Evolutionary conservation across 2,888 invertebrate species (phyloP).

Genomic region (Eupithecia pulchellata): DNA sequence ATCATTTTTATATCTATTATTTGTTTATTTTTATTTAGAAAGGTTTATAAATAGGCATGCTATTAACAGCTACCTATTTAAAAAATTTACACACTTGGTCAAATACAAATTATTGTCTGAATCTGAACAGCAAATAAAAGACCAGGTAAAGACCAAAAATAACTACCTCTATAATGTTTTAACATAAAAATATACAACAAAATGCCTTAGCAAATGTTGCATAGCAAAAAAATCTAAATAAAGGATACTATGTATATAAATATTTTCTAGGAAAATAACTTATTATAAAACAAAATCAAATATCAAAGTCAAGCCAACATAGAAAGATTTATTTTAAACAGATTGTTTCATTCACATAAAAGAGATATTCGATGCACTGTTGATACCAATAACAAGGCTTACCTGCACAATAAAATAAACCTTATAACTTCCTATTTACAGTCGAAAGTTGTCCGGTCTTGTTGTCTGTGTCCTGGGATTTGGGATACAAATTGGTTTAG

Average conservation of each 20-base stretch:
- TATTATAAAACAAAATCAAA: neutral
- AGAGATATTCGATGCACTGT: conserved; percentile 25
- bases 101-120: too few relatives aligned
- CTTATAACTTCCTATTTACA: conserved; percentile 7
- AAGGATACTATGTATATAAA: too few relatives aligned
- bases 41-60: too few relatives aligned
- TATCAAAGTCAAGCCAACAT: neutral
- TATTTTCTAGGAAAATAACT: too few relatives aligned
- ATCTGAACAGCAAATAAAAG: too few relatives aligned
- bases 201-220: neutral
- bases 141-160: too few relatives aligned
- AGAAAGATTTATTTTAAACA: conserved; percentile 4
- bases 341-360: conserved; percentile 4
- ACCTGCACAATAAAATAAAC: conserved; percentile 15
- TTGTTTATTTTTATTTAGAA: too few relatives aligned
- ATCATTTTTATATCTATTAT: too few relatives aligned
- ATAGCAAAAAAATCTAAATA: too few relatives aligned
- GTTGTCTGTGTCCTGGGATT: conserved; percentile 29
- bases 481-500: conserved; percentile 78
- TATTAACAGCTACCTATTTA: too few relatives aligned
- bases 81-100: too few relatives aligned
- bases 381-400: conserved; percentile 29
- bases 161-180: neutral
- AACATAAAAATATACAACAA: neutral
- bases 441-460: conserved; percentile 20